These are phyloP conservation scores for Gisinianus flammeolus DNA, from an alignment of 2,888 invertebrate species.

Conservation along the genomic window DNA sequence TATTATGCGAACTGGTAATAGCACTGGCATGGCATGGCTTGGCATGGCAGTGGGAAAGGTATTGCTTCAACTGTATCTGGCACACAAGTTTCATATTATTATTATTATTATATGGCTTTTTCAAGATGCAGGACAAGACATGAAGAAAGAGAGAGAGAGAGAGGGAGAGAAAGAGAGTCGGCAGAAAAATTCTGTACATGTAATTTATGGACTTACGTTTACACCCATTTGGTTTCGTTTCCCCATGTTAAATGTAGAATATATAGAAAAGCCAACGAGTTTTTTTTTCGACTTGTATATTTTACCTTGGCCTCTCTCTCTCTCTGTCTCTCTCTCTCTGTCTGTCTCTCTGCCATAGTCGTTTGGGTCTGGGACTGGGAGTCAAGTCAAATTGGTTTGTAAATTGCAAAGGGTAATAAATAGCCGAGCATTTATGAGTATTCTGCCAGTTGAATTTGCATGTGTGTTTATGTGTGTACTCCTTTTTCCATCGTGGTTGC, in stretches of 20 bases:
- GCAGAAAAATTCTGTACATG: conserved; percentile 4
- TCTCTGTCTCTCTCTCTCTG: background rate
- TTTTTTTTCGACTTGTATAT: conserved; percentile 6
- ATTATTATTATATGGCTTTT: no score
- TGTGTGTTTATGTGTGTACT: no score
- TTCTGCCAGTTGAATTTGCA: no score
- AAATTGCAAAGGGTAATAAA: background rate
- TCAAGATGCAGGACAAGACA: no score
- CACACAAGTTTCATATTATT: no score
- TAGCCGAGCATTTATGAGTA: conserved; percentile 9
- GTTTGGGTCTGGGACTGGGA: no score
- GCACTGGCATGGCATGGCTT: no score
- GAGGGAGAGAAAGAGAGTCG: background rate
- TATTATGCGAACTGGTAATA: background rate
- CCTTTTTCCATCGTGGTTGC: no score
- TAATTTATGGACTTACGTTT: conserved; percentile 5
- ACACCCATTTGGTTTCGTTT: background rate
- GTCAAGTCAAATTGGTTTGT: no score
- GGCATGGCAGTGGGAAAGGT: no score
- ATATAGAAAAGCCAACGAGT: background rate
- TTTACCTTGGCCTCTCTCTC: background rate
- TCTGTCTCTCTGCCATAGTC: no score
- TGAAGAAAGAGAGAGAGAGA: background rate
- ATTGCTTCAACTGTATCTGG: no score
- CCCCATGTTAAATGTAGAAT: background rate